A percentile compares a stretch with the other conserved stretches of the same genome.
Evolutionary conservation across 1,140 invertebrate genomes (phyloP).

Genomic region (Scylla paramamosain): DNA sequence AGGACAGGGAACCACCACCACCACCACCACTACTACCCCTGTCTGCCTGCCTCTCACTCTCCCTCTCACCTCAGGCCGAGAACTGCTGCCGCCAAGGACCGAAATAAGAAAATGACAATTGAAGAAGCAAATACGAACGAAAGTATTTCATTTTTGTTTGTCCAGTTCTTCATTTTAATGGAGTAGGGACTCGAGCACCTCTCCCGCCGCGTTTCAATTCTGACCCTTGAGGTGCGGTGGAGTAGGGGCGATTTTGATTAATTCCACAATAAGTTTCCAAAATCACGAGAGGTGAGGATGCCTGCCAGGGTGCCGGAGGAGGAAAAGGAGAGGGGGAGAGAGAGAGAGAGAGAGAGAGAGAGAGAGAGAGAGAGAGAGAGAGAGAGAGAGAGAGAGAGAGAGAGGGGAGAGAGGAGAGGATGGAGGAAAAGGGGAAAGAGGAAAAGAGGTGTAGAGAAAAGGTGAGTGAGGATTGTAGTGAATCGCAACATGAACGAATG

Average conservation of each 20-base stretch:
- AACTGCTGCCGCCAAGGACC: background rate
- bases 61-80: conserved; percentile 19
- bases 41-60: background rate
- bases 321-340: background rate
- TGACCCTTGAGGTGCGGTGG: conserved; percentile 42
- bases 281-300: conserved; percentile 28
- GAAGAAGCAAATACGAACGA: conserved; percentile 66
- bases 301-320: conserved; percentile 46
- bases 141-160: conserved; percentile 68
- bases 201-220: conserved; percentile 54
- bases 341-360: background rate
- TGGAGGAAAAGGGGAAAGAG: background rate
- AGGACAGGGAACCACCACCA: background rate
- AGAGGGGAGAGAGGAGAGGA: background rate
- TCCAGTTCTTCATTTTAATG: conserved; percentile 71
- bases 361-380: background rate
- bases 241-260: conserved; percentile 63
- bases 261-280: conserved; percentile 52
- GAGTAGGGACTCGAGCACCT: conserved; percentile 53
- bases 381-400: background rate
- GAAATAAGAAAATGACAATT: conserved; percentile 69
- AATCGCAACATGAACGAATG: background rate
- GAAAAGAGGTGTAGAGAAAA: background rate
- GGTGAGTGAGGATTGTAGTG: background rate
- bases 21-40: conserved; percentile 8